Evolutionary conservation across 1,140 invertebrate species (phyloP).

Genomic region (Mesaphorura yosii): DNA sequence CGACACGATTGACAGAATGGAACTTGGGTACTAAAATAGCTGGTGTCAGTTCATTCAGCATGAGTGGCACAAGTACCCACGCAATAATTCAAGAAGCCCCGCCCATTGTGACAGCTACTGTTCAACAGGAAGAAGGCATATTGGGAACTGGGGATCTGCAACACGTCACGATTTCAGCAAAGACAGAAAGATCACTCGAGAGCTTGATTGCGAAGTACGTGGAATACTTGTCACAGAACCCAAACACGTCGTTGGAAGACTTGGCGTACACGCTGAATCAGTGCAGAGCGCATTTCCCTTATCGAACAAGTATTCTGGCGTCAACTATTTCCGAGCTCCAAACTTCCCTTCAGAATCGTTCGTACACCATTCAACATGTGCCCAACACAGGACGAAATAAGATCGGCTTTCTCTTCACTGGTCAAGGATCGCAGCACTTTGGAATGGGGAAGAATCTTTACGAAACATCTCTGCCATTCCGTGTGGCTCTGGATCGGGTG

Average conservation of each 20-base stretch:
- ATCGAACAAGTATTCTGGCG: slow-evolving; percentile 6
- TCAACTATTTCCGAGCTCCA: background rate
- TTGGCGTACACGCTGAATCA: slow-evolving; percentile 7
- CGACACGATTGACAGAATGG: background rate
- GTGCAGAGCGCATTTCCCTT: slow-evolving; percentile 13
- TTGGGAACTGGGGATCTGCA: background rate
- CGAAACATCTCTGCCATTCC: slow-evolving; percentile 5
- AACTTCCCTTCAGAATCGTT: slow-evolving; percentile 4
- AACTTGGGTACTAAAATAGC: background rate
- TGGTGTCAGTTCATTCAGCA: slow-evolving; percentile 19
- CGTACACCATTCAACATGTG: background rate
- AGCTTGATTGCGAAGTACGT: slow-evolving; percentile 4
- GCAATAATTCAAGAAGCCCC: slow-evolving; percentile 16
- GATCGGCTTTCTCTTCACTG: slow-evolving; percentile 22
- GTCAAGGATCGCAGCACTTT: slow-evolving; percentile 23
- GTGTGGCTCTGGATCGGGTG: slow-evolving; percentile 6
- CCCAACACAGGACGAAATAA: background rate
- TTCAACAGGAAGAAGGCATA: background rate
- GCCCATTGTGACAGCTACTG: background rate
- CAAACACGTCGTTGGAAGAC: background rate
- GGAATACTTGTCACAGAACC: background rate
- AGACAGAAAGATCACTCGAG: slow-evolving; percentile 11
- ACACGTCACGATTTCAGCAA: slow-evolving; percentile 7
- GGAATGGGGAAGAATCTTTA: slow-evolving; percentile 18
- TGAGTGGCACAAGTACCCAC: slow-evolving; percentile 17